These are phyloP conservation scores for Luperina nickerlii DNA, from an alignment of 2,888 invertebrate genomes.

Conservation along the genomic window DNA sequence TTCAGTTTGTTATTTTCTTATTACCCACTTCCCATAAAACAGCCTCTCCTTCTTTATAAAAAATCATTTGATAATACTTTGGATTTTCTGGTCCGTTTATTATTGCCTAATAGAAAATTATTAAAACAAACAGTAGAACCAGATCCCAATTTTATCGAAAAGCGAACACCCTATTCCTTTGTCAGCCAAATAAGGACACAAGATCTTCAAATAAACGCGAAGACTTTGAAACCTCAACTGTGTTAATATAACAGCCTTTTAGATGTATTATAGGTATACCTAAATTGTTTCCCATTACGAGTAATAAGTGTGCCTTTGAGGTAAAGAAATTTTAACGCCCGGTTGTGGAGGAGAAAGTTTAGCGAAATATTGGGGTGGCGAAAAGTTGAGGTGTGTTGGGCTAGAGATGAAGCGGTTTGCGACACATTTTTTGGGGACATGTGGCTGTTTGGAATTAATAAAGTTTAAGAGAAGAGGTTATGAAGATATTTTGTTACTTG, in stretches of 20 bases:
- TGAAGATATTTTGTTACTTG: not conserved
- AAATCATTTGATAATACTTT: not conserved
- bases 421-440: not conserved
- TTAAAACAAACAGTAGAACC: not conserved
- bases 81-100: not conserved
- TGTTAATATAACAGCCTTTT: slow-evolving; percentile 18
- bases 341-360: slow-evolving; percentile 32
- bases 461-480: not conserved
- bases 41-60: not conserved
- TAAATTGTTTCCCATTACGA: slow-evolving; percentile 13
- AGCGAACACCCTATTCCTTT: slow-evolving; percentile 3
- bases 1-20: not conserved
- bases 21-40: not conserved
- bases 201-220: slow-evolving; percentile 10
- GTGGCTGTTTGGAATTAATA: not conserved
- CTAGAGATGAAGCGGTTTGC: not conserved
- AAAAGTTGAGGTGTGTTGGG: slow-evolving; percentile 16
- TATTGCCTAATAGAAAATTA: not conserved
- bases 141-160: not conserved
- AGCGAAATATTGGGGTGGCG: slow-evolving; percentile 18
- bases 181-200: slow-evolving; percentile 13
- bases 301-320: slow-evolving; percentile 42
- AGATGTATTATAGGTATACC: not conserved
- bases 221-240: slow-evolving; percentile 25
- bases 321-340: slow-evolving; percentile 34